Evolutionary conservation across 2,888 invertebrate species (phyloP).

Genomic region (Amphimallon solstitiale): DNA sequence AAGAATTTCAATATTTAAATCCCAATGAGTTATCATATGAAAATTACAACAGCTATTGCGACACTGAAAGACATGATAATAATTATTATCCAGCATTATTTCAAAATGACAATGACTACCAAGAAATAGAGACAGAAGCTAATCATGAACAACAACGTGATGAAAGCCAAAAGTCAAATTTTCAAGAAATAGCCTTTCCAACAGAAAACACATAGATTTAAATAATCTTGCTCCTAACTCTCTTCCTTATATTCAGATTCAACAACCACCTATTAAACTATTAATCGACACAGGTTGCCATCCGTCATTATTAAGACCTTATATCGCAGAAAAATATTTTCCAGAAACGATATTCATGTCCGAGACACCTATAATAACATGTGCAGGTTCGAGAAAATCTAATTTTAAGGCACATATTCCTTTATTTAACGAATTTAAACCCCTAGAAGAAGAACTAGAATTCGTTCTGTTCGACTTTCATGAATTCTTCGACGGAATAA

Average conservation of each 20-base stretch:
- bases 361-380: conserved; percentile 19
- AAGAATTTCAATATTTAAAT: too few relatives aligned
- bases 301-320: conserved; percentile 7
- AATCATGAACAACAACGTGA: too few relatives aligned
- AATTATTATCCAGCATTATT: too few relatives aligned
- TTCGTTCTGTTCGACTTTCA: conserved; percentile 30
- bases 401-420: conserved; percentile 15
- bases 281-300: conserved; percentile 24
- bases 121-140: too few relatives aligned
- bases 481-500: conserved; percentile 34
- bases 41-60: too few relatives aligned
- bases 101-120: too few relatives aligned
- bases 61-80: too few relatives aligned
- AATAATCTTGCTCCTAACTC: neutral
- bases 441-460: neutral
- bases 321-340: too few relatives aligned
- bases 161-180: too few relatives aligned
- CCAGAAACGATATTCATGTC: conserved; percentile 4
- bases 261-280: conserved; percentile 3
- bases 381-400: conserved; percentile 1
- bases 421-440: conserved; percentile 5
- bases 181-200: too few relatives aligned
- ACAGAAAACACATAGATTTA: neutral
- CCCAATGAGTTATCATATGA: too few relatives aligned
- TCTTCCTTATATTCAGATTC: neutral